Conservation (phyloP, 2,113 vertebrate genomes). For the Podarcis cretensis region DNA sequence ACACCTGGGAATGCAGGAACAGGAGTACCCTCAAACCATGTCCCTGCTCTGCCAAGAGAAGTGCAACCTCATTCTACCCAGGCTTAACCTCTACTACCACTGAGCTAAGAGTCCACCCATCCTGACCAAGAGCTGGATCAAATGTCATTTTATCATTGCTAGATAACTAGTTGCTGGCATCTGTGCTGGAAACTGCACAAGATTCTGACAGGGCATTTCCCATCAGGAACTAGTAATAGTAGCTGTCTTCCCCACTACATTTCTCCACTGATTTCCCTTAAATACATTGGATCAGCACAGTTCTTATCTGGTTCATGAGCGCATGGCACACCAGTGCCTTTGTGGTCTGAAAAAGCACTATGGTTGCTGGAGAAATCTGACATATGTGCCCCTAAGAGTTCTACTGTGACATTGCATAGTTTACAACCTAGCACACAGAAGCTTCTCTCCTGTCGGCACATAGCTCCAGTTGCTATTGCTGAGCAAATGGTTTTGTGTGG, state of each 20-base stretch:
- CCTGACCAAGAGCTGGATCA: background rate
- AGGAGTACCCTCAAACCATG: background rate
- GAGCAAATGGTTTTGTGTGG: slow-evolving; percentile 23
- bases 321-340: background rate
- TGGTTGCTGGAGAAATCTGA: background rate
- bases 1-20: background rate
- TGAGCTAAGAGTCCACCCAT: background rate
- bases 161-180: background rate
- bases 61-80: background rate
- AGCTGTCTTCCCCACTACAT: too few relatives aligned
- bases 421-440: background rate
- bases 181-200: background rate
- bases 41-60: background rate
- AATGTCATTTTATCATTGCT: background rate
- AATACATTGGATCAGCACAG: background rate
- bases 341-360: background rate
- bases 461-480: slow-evolving; percentile 19
- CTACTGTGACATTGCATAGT: background rate
- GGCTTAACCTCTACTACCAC: background rate
- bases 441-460: background rate
- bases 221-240: too few relatives aligned
- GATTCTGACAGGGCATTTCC: background rate
- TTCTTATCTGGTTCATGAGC: too few relatives aligned
- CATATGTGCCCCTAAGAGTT: background rate
- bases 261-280: background rate